Conservation (phyloP, 2,888 invertebrate species). For the Hermaeophaga mercurialis region DNA sequence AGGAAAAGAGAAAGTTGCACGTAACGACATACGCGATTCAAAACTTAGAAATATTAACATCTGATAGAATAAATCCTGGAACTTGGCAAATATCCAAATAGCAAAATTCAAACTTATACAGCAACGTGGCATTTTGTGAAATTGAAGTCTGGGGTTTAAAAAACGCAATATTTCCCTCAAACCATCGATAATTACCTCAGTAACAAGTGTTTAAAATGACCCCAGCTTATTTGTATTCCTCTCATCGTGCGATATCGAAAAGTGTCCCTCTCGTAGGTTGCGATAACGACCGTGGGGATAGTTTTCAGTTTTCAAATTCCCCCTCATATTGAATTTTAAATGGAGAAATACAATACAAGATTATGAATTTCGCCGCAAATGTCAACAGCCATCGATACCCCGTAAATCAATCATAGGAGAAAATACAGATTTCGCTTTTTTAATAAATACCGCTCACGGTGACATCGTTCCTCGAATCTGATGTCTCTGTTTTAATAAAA, state of each 20-base stretch:
- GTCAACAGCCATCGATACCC: slow-evolving; percentile 54
- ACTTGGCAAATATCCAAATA: no score
- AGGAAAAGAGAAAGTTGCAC: no score
- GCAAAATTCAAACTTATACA: no score
- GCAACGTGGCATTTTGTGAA: no score
- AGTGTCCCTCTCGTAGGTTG: slow-evolving; percentile 28
- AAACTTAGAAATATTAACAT: no score
- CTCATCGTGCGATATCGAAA: slow-evolving; percentile 17
- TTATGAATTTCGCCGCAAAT: slow-evolving; percentile 54
- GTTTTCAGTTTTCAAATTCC: slow-evolving; percentile 48
- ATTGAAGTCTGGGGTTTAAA: no score
- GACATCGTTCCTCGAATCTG: slow-evolving; percentile 42
- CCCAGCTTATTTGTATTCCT: slow-evolving; percentile 33
- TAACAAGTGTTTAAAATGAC: slow-evolving; percentile 34
- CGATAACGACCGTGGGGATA: slow-evolving; percentile 37
- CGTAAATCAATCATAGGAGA: slow-evolving; percentile 50
- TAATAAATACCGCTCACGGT: slow-evolving; percentile 48
- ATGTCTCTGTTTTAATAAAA: slow-evolving; percentile 49
- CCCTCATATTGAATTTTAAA: slow-evolving; percentile 52
- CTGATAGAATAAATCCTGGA: no score
- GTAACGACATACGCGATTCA: no score
- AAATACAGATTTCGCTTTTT: slow-evolving; percentile 43
- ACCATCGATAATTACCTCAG: slow-evolving; percentile 15
- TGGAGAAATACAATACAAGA: slow-evolving; percentile 48
- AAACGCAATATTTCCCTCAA: slow-evolving; percentile 1